Evolutionary conservation across 2,113 vertebrate genomes (phyloP).

Genomic region (Myiagra hebetior): DNA sequence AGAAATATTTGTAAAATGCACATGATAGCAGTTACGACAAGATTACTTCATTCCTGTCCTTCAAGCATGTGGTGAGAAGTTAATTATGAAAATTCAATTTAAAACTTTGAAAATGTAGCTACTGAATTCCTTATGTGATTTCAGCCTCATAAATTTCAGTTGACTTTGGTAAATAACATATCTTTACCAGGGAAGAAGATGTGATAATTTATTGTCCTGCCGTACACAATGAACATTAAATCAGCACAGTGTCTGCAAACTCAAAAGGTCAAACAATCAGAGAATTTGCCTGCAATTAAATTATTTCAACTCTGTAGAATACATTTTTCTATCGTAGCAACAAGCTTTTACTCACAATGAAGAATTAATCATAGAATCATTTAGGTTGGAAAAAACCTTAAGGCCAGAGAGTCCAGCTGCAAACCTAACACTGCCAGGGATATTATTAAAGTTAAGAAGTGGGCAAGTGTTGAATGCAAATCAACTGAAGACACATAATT

Average conservation of each 20-base stretch:
- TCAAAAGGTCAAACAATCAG: not conserved
- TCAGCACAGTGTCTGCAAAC: not conserved
- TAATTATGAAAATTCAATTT: not conserved
- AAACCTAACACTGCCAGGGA: not conserved
- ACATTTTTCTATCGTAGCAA: not conserved
- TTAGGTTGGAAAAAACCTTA: not conserved
- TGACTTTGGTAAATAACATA: not conserved
- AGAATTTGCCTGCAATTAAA: not conserved
- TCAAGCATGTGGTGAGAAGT: not conserved
- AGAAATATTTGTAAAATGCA: not conserved
- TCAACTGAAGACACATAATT: not conserved
- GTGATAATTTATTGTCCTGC: not conserved
- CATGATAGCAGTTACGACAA: not conserved
- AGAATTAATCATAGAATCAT: not conserved
- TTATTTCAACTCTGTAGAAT: not conserved
- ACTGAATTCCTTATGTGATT: not conserved
- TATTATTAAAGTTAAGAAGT: not conserved
- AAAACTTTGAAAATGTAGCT: not conserved
- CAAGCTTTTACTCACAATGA: not conserved
- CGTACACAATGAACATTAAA: not conserved
- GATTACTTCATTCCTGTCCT: not conserved
- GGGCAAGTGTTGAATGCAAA: not conserved
- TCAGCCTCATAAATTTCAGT: not conserved
- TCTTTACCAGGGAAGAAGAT: not conserved
- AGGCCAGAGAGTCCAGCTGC: not conserved